These are phyloP conservation scores for Phaetusa simplex DNA, from an alignment of 2,113 vertebrate genomes.

Conservation along the genomic window DNA sequence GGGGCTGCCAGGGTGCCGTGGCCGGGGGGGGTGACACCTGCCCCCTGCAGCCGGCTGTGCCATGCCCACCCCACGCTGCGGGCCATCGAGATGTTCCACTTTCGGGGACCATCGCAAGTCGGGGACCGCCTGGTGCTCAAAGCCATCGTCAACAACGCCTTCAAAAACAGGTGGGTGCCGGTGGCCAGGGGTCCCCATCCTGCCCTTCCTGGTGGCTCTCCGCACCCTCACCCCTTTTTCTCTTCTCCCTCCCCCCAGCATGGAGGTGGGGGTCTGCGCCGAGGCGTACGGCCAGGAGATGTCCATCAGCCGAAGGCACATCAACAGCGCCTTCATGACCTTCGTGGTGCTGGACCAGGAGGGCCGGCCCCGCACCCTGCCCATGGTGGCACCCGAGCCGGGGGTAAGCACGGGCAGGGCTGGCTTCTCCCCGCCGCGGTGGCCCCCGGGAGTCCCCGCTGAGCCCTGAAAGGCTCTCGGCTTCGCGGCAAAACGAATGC, in stretches of 20 bases:
- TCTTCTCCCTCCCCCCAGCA: conserved; percentile 73
- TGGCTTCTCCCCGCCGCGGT: fast-evolving
- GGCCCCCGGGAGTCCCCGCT: fast-evolving
- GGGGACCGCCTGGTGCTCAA: conserved; percentile 93
- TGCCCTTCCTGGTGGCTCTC: fast-evolving
- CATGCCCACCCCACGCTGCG: conserved; percentile 88
- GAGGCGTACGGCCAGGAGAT: conserved; percentile 88
- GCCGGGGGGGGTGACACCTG: fast-evolving
- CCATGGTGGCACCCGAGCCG: conserved; percentile 85
- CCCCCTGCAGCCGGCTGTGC: conserved; percentile 83
- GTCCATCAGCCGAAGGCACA: conserved; percentile 81
- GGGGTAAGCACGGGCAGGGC: conserved; percentile 72
- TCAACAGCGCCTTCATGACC: conserved; percentile 98
- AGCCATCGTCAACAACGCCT: conserved; percentile 95
- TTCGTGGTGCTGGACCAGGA: conserved; percentile 87
- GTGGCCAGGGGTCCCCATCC: fast-evolving
- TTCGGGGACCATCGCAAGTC: conserved; percentile 91
- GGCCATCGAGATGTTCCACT: conserved; percentile 98
- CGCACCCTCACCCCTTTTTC: not conserved
- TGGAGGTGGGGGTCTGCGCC: conserved; percentile 96
- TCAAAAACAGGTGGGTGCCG: conserved; percentile 83
- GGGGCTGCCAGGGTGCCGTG: fast-evolving
- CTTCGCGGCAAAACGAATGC: not conserved
- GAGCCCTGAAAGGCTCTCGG: not conserved
- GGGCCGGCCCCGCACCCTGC: conserved; percentile 78